Base-by-base conservation (phyloP, 2,797 vertebrate species). In the Phoebastria nigripes region DNA sequence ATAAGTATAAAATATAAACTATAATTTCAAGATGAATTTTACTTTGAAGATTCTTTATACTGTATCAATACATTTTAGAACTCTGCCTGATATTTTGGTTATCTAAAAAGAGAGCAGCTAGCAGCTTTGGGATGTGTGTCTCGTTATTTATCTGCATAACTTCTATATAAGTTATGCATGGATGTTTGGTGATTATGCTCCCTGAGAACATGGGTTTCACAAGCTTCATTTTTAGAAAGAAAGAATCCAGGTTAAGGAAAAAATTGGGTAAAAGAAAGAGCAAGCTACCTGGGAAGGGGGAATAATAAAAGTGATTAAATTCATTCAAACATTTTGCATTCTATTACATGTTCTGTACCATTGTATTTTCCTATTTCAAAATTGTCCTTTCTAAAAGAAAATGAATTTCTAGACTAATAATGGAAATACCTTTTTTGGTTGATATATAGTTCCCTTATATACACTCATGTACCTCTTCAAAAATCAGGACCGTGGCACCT, bases 401-500 rank as follows among this genome's bases (percentile, higher is more conserved):
- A 74, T 8, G 47, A 16, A 62, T 95, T 96, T 96, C 58, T 95
- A 92, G 69, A 47, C 8, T 61, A 78, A 82, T 72, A 72, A 89
- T 78, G 51, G n/a, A 89, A 83, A 82, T 76, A 74, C 14, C 1
- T 73, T 89, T 95, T 91, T 61, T 80, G 21, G 7, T 78, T 81
- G 44, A 44, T 59, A 82, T 6, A 19, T 81, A 61, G 12, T 76
- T 96, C 94, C 51, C 54, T 96, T 91, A 90, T 81, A 97, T 96
- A 37, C 37, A 8, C 37, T 37, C 51, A 85, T 83, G 72, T 94
- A 85, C 66, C 82, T 96, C 55, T 96, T 87, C 3, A 90, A 97
- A 93, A 96, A 71, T 88, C 82, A 83, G 94, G 92, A 89, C 89
- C 66, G 96, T 70, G 74, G 94, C 81, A 92, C 89, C 92, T 94